A percentile compares a stretch with the other conserved stretches of the same genome.
Evolutionary conservation across 2,113 vertebrate genomes (phyloP).

Genomic region (Zosterops hypoxanthus): DNA sequence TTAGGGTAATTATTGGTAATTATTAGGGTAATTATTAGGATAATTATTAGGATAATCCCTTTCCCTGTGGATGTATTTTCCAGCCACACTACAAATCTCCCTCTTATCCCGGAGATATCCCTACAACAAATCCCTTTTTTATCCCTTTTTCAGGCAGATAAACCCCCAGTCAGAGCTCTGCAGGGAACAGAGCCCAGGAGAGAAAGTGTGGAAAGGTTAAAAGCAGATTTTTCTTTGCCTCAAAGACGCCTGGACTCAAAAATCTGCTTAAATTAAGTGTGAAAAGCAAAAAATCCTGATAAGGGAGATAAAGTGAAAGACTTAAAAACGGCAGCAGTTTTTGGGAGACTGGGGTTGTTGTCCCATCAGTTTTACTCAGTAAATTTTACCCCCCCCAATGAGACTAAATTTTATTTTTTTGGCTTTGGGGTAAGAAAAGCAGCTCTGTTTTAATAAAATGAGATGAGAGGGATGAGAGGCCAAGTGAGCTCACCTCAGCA

Average conservation of each 20-base stretch:
- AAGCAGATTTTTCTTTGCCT: background rate
- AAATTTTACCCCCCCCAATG: too few relatives aligned
- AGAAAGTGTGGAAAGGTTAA: background rate
- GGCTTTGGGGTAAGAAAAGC: background rate
- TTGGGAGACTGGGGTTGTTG: background rate
- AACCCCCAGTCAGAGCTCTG: background rate
- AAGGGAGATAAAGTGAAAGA: background rate
- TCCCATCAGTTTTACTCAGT: too few relatives aligned
- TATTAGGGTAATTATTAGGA: background rate
- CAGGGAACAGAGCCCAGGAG: background rate
- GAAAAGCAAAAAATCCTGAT: constrained; percentile 2
- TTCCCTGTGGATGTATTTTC: background rate
- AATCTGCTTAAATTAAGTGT: background rate
- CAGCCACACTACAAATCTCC: background rate
- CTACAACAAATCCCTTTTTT: background rate
- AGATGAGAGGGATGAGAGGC: background rate
- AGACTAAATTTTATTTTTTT: too few relatives aligned
- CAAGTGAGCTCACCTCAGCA: background rate
- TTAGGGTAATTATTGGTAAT: background rate
- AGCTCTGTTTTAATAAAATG: background rate
- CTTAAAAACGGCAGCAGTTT: background rate
- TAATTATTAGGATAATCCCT: background rate
- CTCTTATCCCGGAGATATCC: background rate
- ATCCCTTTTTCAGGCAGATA: background rate
- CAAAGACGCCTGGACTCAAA: background rate